A percentile compares a stretch with the other conserved stretches of the same genome.
phyloP scores from a whole-genome alignment of 2,113 vertebrate species.

The Ivindomyrus marchei region DNA sequence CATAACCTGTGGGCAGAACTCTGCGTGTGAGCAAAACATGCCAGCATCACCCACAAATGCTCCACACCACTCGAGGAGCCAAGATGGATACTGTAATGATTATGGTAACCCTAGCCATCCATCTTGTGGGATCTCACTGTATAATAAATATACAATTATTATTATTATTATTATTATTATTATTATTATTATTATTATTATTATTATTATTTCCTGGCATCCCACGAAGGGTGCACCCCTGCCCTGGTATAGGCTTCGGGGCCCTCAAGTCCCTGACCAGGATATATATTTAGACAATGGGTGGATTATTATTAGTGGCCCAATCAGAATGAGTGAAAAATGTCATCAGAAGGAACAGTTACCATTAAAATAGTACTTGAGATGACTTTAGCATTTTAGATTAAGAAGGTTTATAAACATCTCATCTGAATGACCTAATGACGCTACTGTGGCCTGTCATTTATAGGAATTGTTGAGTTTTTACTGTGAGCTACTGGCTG shows the following conservation, averaged over 20 bases:
- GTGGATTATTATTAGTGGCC: background rate
- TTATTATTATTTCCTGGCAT: background rate
- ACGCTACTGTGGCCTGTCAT: background rate
- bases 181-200: background rate
- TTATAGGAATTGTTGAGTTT: background rate
- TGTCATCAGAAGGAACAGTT: background rate
- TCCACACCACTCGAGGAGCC: background rate
- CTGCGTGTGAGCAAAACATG: constrained; percentile 42
- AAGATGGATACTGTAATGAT: background rate
- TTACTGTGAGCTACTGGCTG: background rate
- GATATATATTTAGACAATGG: background rate
- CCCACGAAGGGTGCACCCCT: background rate
- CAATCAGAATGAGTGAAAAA: background rate
- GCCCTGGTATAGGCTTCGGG: background rate
- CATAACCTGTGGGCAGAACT: constrained; percentile 51
- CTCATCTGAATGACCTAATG: background rate
- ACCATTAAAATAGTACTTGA: background rate
- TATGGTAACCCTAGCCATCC: background rate
- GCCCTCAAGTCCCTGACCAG: background rate
- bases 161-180: background rate
- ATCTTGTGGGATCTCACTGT: background rate
- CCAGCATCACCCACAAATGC: background rate
- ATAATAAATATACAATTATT: background rate
- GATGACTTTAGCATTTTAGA: background rate
- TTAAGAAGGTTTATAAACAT: background rate